Evolutionary conservation across 2,113 vertebrate genomes (phyloP).

Genomic region (Hemibagrus wyckioides): DNA sequence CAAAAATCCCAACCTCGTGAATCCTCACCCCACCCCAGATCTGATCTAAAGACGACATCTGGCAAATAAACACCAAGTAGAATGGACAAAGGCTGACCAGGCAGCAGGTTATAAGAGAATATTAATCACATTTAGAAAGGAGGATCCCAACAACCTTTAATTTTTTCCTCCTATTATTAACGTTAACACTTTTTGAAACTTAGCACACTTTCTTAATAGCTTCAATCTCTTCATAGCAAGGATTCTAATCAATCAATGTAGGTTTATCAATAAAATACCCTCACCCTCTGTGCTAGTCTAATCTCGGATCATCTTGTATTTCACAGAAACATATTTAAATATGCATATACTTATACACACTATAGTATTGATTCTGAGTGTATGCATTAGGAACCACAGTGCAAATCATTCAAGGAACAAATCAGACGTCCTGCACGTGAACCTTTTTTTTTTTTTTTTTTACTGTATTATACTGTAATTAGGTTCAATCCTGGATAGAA

Average conservation of each 20-base stretch:
- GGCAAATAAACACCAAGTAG: neutral
- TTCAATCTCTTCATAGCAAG: neutral
- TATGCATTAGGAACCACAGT: neutral
- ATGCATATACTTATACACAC: neutral
- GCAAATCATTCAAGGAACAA: neutral
- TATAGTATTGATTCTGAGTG: too few species aligned
- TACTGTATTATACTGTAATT: neutral
- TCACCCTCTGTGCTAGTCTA: neutral
- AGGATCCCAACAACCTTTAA: neutral
- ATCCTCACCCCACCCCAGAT: neutral
- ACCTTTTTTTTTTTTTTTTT: neutral
- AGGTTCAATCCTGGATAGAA: too few species aligned
- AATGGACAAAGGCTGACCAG: neutral
- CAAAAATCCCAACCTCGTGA: neutral
- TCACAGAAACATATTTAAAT: neutral
- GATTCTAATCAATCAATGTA: neutral
- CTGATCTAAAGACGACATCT: neutral
- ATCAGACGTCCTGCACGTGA: neutral
- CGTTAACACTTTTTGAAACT: neutral
- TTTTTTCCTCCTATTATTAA: neutral
- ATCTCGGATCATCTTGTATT: neutral
- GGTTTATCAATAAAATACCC: neutral
- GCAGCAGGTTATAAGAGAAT: neutral
- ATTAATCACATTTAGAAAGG: neutral
- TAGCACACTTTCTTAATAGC: neutral